Base-by-base conservation (phyloP, 2,888 invertebrate genomes). In the Diachrysia chrysitis region DNA sequence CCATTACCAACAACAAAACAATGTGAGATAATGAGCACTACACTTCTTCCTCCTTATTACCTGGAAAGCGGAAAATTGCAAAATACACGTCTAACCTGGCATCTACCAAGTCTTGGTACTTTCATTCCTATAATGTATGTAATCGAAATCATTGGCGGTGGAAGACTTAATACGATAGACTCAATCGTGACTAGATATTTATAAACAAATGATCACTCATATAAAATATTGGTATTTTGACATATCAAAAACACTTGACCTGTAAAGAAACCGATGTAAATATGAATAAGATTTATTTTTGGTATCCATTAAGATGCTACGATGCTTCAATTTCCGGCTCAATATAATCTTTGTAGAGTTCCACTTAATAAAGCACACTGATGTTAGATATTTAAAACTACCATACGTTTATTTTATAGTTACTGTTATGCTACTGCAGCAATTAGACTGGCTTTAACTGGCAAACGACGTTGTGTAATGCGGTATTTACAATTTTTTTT, bases 1-100 rank as follows among this genome's bases (percentile, higher is more conserved):
- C 19, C 73, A 37, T 61, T 56, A 68, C 12, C 35, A 69, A 69
- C 19, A 66, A 63, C n/a, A 66, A 71, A 71, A 65, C 69, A 72
- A 60, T 69, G 59, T 68, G 67, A 73, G 67, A 69, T 72, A 76
- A 74, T 72, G 74, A 76, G 72, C 73, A 75, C 76, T 80, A 77
- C 75, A 81, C 71, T 85, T 78, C 70, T 63, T 81, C 73, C 60
- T 75, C 56, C 76, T 79, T 83, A 85, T 88, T 85, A 88, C 78
- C 87, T 89, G 82, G 86, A 89, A 88, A 90, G 87, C 89, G 85
- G 85, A 82, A 87, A 89, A 90, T 89, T 87, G 81, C 83, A 86
- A 90, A 89, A 84, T 82, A 85, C 79, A 81, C 78, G 78, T 86
- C 76, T 81, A 83, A 81, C 83, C 83, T 85, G 83, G 83, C 81